phyloP scores from a whole-genome alignment of 2,797 vertebrate species.

The Geotrypetes seraphini region DNA sequence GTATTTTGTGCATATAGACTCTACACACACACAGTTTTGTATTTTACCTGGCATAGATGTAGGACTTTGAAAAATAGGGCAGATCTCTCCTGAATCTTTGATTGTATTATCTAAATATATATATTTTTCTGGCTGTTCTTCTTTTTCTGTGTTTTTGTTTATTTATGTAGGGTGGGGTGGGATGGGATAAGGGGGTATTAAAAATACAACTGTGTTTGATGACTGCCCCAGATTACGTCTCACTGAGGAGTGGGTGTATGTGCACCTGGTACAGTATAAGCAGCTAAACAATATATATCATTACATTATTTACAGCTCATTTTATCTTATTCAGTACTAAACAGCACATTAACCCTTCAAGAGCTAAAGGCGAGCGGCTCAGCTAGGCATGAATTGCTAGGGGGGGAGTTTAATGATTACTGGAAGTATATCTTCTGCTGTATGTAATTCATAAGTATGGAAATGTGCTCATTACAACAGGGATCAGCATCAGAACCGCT shows the following conservation, averaged over 20 bases:
- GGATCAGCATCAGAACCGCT: conserved; percentile 55
- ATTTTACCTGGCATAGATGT: conserved; percentile 45
- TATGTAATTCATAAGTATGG: conserved; percentile 62
- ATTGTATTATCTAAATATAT: conserved; percentile 70
- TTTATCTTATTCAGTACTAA: conserved; percentile 69
- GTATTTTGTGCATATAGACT: conserved; percentile 68
- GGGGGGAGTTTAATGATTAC: conserved; percentile 18
- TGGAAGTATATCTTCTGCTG: conserved; percentile 40
- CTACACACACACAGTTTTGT: conserved; percentile 68
- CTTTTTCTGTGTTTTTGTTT: conserved; percentile 40
- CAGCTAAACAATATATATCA: conserved; percentile 87
- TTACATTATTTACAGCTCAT: conserved; percentile 79
- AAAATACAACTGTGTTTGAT: conserved; percentile 91
- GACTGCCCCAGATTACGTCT: conserved; percentile 71
- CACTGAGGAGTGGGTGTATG: conserved; percentile 77
- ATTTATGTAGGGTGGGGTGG: too few species aligned
- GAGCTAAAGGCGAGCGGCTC: conserved; percentile 22
- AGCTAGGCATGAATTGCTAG: conserved; percentile 8
- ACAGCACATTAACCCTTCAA: conserved; percentile 57
- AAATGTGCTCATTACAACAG: conserved; percentile 58
- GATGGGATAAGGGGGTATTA: too few species aligned
- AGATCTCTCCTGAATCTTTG: conserved; percentile 71
- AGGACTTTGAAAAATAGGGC: conserved; percentile 56
- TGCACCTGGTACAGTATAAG: conserved; percentile 85
- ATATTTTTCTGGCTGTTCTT: conserved; percentile 52